Conservation (phyloP, 2,797 vertebrate genomes). For the Pipistrellus nathusii region DNA sequence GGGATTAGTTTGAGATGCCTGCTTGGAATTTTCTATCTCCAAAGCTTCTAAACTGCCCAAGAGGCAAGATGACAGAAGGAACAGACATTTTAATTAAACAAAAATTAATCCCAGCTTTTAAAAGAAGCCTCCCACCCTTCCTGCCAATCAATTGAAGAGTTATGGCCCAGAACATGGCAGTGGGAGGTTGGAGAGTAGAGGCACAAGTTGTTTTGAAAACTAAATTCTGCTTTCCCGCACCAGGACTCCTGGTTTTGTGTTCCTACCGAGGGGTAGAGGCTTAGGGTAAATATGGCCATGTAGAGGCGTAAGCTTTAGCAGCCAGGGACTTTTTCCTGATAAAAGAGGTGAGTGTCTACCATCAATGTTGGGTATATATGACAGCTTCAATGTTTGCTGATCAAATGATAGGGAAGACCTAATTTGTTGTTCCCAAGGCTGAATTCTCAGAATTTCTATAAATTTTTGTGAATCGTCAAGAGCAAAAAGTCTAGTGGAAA, state of each 20-base stretch:
- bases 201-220: not conserved
- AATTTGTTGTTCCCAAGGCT: not conserved
- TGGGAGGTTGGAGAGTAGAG: not conserved
- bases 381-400: not conserved
- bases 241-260: not conserved
- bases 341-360: not conserved
- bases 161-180: not conserved
- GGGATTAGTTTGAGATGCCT: not conserved
- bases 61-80: not conserved
- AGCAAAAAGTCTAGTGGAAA: not conserved
- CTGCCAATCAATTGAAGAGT: not conserved
- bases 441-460: not conserved
- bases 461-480: not conserved
- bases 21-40: not conserved
- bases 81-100: not conserved
- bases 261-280: not conserved
- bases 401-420: not conserved
- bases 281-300: not conserved
- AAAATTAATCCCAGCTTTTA: conserved; percentile 12
- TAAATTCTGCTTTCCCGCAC: not conserved
- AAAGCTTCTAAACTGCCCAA: not conserved
- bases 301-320: not conserved
- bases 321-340: not conserved
- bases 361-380: not conserved
- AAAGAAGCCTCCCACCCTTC: conserved; percentile 5